A percentile compares a stretch with the other conserved stretches of the same genome.
These are phyloP conservation scores for Tachina fera DNA, from an alignment of 2,888 invertebrate genomes.

Conservation along the genomic window DNA sequence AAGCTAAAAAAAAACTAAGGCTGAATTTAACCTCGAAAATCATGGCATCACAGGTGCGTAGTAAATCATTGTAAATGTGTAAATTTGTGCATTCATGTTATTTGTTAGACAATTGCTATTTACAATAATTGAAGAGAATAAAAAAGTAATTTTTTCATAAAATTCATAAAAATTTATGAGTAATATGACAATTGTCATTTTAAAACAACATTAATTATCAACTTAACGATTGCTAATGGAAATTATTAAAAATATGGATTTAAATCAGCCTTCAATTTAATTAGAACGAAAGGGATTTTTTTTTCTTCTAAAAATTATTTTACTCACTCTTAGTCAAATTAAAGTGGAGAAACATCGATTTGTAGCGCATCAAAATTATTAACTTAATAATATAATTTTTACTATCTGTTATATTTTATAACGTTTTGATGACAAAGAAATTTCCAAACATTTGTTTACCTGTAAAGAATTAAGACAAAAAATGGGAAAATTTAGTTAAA, in stretches of 20 bases:
- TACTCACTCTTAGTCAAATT: no score
- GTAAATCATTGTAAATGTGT: neutral
- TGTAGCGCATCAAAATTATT: no score
- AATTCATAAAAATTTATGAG: constrained; percentile 16
- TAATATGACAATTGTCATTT: constrained; percentile 51
- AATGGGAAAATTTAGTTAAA: neutral
- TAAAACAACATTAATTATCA: constrained; percentile 26
- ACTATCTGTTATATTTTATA: neutral
- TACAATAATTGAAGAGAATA: constrained; percentile 52
- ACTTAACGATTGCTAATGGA: constrained; percentile 39
- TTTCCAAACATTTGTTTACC: constrained; percentile 21
- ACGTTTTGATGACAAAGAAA: neutral
- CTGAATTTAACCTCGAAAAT: neutral
- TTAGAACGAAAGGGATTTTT: neutral
- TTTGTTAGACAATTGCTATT: constrained; percentile 46
- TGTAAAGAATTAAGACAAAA: constrained; percentile 10
- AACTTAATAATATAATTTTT: no score
- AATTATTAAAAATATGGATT: neutral
- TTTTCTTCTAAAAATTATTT: no score
- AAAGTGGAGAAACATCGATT: no score
- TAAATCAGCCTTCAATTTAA: constrained; percentile 40
- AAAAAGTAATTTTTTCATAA: neutral
- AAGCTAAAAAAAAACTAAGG: no score
- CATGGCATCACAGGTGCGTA: neutral
- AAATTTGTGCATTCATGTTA: constrained; percentile 13